Evolutionary conservation across 1,140 invertebrate genomes (phyloP).

Genomic region (Augochlora pura): DNA sequence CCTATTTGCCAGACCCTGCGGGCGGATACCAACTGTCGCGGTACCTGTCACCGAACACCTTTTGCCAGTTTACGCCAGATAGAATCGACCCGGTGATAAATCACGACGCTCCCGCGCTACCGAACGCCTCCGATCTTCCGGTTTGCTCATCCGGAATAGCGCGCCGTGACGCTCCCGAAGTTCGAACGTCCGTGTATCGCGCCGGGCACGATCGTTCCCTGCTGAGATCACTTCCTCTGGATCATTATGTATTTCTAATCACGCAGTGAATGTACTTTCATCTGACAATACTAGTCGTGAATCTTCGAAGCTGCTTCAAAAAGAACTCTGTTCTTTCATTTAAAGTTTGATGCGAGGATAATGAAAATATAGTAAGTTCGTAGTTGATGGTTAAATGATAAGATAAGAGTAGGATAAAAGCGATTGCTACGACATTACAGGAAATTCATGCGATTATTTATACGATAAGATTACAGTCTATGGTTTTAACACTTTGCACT

Average conservation of each 20-base stretch:
- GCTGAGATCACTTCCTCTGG: background rate
- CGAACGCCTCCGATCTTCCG: constrained; percentile 1
- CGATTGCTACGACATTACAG: no score
- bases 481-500: no score
- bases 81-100: constrained; percentile 54
- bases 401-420: no score
- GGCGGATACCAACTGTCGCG: constrained; percentile 65
- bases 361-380: no score
- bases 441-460: no score
- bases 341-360: no score
- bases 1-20: constrained; percentile 22
- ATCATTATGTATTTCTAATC: no score
- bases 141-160: background rate
- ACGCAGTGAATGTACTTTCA: background rate
- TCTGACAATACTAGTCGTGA: no score
- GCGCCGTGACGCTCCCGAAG: background rate
- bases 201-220: background rate
- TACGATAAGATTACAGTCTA: no score
- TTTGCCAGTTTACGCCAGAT: constrained; percentile 48
- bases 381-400: no score
- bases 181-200: background rate
- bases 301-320: no score
- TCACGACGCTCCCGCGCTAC: constrained; percentile 7
- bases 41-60: constrained; percentile 57
- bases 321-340: no score